phyloP scores from a whole-genome alignment of 2,113 vertebrate genomes.

The Pterocles gutturalis region DNA sequence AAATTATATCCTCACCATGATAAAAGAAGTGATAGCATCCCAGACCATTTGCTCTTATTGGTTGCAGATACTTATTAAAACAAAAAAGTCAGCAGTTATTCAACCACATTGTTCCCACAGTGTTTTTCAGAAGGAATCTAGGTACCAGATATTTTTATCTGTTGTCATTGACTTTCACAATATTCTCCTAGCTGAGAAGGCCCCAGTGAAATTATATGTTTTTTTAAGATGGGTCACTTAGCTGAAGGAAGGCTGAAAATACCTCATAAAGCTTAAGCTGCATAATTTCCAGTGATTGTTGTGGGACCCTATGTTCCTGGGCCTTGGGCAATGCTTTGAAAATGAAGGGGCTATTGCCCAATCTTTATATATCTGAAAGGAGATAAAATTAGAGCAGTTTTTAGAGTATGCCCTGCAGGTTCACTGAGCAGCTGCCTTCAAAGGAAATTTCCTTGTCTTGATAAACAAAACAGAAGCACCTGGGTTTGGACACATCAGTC shows the following conservation, averaged over 20 bases:
- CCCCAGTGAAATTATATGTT: not conserved
- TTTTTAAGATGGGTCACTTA: conserved; percentile 32
- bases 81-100: not conserved
- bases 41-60: not conserved
- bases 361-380: conserved; percentile 41
- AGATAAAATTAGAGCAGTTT: conserved; percentile 47
- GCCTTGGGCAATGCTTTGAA: conserved; percentile 61
- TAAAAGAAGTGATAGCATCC: not conserved
- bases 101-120: not conserved
- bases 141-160: not conserved
- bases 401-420: conserved; percentile 43
- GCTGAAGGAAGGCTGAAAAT: not conserved
- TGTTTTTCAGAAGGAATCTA: not conserved
- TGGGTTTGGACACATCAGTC: not conserved
- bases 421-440: conserved; percentile 54
- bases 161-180: not conserved
- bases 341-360: conserved; percentile 44
- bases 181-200: not conserved
- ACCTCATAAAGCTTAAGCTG: not conserved
- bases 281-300: conserved; percentile 30
- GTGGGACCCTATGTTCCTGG: not conserved
- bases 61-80: not conserved
- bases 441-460: not conserved
- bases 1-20: not conserved
- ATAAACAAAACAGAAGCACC: conserved; percentile 43